These are phyloP conservation scores for Threskiornis aethiopicus DNA, from an alignment of 2,797 vertebrate species.

Conservation along the genomic window DNA sequence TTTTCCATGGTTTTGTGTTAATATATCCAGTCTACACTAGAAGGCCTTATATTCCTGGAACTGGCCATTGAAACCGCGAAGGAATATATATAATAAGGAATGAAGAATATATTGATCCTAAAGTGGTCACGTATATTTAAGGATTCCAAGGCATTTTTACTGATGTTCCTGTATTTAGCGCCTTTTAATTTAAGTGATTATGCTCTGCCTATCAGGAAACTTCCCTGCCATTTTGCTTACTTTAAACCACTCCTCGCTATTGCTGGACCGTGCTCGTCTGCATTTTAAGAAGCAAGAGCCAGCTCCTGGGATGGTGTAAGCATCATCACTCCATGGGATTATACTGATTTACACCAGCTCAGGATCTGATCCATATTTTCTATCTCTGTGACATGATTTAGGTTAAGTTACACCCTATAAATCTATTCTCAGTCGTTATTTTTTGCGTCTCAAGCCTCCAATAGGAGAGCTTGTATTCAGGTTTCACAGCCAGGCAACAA, in stretches of 20 bases:
- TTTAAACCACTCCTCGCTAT: neutral
- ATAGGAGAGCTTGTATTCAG: neutral
- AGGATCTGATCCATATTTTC: neutral
- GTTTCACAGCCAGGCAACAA: conserved; percentile 12
- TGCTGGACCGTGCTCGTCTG: neutral
- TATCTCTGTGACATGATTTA: neutral
- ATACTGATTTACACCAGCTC: neutral
- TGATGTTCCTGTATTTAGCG: neutral
- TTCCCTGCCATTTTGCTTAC: neutral
- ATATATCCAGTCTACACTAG: neutral
- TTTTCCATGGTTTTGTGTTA: neutral
- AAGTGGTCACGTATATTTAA: rapidly evolving
- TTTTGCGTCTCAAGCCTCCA: neutral
- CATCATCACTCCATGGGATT: neutral
- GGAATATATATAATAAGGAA: neutral
- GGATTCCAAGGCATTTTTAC: neutral
- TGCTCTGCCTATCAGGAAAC: neutral
- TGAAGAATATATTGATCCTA: neutral
- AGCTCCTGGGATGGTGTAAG: neutral
- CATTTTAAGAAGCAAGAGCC: neutral
- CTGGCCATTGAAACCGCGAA: neutral
- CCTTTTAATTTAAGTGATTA: neutral
- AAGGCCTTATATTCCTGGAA: neutral
- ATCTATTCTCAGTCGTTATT: neutral
- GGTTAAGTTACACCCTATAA: neutral